These are phyloP conservation scores for Pangasius krempfi DNA, from an alignment of 2,797 vertebrate genomes.

Conservation along the genomic window DNA sequence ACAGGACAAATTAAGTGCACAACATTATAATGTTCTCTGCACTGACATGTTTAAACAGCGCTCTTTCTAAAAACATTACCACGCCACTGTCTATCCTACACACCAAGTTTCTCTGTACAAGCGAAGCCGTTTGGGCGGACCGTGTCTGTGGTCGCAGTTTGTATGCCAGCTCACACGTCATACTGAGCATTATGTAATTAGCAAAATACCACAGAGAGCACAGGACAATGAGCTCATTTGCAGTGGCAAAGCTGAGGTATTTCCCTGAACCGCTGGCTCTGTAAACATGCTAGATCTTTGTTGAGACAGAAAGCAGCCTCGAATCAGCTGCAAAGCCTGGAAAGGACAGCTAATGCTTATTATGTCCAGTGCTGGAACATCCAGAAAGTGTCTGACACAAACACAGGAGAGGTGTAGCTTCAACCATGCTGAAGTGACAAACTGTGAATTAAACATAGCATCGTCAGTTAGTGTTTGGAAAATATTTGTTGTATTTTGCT, in stretches of 20 bases:
- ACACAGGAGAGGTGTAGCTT: not conserved
- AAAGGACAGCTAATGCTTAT: not conserved
- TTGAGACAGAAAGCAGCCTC: not conserved
- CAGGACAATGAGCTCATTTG: slow-evolving; percentile 50
- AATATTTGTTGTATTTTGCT: not conserved
- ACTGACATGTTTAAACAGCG: not conserved
- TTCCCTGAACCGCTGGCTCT: slow-evolving; percentile 21
- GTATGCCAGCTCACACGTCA: slow-evolving; percentile 22
- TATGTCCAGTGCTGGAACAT: not conserved
- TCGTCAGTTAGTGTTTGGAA: not conserved
- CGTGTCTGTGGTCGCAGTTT: not conserved
- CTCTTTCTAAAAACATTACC: not conserved
- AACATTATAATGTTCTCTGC: not conserved
- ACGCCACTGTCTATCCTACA: not conserved
- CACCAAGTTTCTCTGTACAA: not conserved
- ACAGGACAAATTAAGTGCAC: too few species aligned
- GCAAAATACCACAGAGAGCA: slow-evolving; percentile 37
- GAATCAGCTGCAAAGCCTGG: not conserved
- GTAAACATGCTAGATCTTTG: slow-evolving; percentile 27
- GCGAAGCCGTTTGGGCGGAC: not conserved
- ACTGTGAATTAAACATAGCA: not conserved
- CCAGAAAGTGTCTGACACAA: not conserved
- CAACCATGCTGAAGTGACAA: not conserved
- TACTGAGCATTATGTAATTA: slow-evolving; percentile 33
- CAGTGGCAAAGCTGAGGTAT: slow-evolving; percentile 25